Conservation (phyloP, 1,140 invertebrate species). For the Drosophila burlai region DNA sequence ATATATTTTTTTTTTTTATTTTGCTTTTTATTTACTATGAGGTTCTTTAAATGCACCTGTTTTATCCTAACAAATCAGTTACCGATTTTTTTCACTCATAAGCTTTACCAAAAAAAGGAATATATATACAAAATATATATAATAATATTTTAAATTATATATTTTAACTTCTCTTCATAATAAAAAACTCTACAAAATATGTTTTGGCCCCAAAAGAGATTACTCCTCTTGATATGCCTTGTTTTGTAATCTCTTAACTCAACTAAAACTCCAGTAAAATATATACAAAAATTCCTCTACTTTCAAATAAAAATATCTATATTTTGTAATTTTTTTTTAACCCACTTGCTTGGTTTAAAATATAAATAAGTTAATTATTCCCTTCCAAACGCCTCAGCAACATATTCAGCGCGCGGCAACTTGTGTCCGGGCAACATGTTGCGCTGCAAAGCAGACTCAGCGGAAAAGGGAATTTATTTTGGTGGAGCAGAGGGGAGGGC, state of each 20-base stretch:
- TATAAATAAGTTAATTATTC: neutral
- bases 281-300: neutral
- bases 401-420: conserved; percentile 61
- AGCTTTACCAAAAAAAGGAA: no score
- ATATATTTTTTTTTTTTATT: no score
- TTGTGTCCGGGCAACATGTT: conserved; percentile 49
- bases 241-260: neutral
- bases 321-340: neutral
- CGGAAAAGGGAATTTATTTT: conserved; percentile 37
- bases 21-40: no score
- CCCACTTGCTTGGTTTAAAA: neutral
- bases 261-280: neutral
- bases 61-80: no score
- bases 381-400: neutral
- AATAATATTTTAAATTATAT: no score
- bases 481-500: neutral
- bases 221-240: neutral
- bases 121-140: no score
- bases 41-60: no score
- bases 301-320: no score
- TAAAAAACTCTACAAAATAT: no score
- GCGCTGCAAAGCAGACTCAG: conserved; percentile 68
- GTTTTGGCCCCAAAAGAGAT: no score
- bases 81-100: no score
- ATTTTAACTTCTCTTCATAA: no score